Evolutionary conservation across 2,113 vertebrate genomes (phyloP).

Genomic region (Megaceryle maxima): DNA sequence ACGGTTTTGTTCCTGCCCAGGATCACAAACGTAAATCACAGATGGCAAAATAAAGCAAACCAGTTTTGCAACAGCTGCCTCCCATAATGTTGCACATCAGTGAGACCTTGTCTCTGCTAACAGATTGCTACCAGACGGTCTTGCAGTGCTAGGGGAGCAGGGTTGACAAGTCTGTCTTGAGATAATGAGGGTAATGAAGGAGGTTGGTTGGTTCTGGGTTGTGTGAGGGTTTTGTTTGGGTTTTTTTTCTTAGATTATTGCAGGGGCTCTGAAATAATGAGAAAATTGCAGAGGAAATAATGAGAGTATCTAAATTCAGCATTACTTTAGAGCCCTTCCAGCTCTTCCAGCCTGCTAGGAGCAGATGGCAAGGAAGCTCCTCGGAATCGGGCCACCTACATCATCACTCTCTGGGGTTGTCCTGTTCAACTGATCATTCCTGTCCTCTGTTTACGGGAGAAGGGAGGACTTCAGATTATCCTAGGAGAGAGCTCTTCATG

Average conservation of each 20-base stretch:
- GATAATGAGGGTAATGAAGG: neutral
- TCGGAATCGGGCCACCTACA: fast-evolving
- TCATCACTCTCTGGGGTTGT: neutral
- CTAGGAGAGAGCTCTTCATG: neutral
- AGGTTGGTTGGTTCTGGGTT: neutral
- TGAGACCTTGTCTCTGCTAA: neutral
- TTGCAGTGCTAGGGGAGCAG: neutral
- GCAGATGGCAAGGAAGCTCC: neutral
- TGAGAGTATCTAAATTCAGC: neutral
- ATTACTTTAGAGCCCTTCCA: neutral
- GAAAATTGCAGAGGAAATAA: neutral
- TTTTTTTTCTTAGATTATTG: neutral
- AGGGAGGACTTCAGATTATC: neutral
- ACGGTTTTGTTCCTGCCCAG: neutral
- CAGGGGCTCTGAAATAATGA: neutral
- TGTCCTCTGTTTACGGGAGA: neutral
- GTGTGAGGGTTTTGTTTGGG: neutral
- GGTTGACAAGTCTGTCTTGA: neutral
- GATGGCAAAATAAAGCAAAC: neutral
- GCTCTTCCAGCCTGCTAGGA: neutral
- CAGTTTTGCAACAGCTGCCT: neutral
- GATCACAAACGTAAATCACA: neutral
- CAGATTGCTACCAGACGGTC: neutral
- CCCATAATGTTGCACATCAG: fast-evolving
- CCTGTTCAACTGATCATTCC: neutral